phyloP scores from a whole-genome alignment of 2,797 vertebrate species.

The Rhincodon typus region DNA sequence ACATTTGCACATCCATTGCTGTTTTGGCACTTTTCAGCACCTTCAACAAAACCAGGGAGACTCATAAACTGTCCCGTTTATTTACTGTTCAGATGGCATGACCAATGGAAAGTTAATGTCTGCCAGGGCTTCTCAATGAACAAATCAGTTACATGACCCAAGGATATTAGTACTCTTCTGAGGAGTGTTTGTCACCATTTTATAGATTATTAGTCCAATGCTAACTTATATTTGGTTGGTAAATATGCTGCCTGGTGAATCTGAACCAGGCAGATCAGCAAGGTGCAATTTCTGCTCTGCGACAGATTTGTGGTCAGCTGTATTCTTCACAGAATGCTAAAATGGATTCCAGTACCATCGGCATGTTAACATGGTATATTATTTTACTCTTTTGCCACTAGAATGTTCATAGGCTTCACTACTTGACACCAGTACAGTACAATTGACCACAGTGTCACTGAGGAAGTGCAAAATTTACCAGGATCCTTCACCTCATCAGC shows the following conservation, averaged over 20 bases:
- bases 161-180: not conserved
- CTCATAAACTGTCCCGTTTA: not conserved
- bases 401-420: not conserved
- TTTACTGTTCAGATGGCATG: not conserved
- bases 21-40: not conserved
- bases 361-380: no score
- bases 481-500: not conserved
- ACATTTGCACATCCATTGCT: not conserved
- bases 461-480: not conserved
- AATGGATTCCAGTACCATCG: not conserved
- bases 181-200: not conserved
- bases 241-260: not conserved
- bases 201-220: not conserved
- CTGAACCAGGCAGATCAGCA: not conserved
- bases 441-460: not conserved
- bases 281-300: not conserved
- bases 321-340: no score
- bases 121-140: not conserved
- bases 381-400: not conserved
- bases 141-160: not conserved
- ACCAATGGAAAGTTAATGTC: not conserved
- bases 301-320: not conserved
- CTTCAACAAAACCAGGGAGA: not conserved
- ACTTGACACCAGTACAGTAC: no score
- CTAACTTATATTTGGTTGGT: not conserved